Conservation (phyloP, 64 coral and sea anemone species). For the Montipora capricornis region DNA sequence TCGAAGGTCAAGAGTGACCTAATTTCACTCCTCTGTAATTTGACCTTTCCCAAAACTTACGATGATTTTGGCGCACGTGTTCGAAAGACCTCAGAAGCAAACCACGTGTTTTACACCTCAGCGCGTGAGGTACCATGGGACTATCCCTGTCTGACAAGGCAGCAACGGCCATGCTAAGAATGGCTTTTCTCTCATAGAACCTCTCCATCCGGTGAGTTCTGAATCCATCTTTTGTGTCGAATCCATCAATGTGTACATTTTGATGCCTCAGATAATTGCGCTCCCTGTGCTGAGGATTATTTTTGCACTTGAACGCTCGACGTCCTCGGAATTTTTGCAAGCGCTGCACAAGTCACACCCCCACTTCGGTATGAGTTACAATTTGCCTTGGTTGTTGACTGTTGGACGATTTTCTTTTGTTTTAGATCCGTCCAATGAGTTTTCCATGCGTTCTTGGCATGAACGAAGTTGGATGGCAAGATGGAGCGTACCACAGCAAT, state of each 20-base stretch:
- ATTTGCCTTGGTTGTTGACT: conserved; percentile 69
- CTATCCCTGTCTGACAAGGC: conserved; percentile 82
- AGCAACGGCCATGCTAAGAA: conserved; percentile 97
- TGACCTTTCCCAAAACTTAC: conserved; percentile 22
- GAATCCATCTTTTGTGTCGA: conserved; percentile 73
- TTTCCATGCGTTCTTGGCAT: conserved; percentile 99
- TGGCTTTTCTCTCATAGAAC: conserved; percentile 78
- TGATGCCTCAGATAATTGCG: conserved; percentile 32
- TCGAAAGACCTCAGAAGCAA: conserved; percentile 70
- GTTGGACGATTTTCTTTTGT: conserved; percentile 66
- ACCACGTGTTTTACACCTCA: conserved; percentile 92
- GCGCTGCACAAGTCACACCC: conserved; percentile 98
- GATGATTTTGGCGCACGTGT: conserved; percentile 23
- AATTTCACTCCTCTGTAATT: neutral
- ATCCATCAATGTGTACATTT: conserved; percentile 40
- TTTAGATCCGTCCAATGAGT: conserved; percentile 99
- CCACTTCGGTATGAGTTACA: conserved; percentile 60
- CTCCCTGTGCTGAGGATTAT: conserved; percentile 47
- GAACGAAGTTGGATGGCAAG: conserved; percentile 99
- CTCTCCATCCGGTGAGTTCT: conserved; percentile 93
- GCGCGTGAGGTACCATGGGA: conserved; percentile 78
- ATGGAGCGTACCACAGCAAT: conserved; percentile 89
- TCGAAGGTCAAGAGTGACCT: neutral
- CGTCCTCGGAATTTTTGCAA: conserved; percentile 77
- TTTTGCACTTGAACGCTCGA: conserved; percentile 37